Conservation (phyloP, 2,888 invertebrate species). For the Scaptomyza parva region DNA sequence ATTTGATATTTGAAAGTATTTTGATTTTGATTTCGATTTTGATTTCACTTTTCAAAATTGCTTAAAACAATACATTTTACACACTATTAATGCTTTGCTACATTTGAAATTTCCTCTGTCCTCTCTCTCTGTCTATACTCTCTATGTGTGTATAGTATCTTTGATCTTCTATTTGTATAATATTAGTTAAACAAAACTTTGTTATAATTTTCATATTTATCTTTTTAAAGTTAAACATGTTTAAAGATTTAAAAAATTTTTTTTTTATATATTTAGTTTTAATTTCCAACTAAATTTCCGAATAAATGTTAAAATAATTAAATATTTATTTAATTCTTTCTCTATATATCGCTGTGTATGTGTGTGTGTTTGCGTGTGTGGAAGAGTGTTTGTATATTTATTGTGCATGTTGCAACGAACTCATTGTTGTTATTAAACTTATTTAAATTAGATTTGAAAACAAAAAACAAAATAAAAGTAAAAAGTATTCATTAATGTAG, state of each 20-base stretch:
- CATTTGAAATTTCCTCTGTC: slow-evolving; percentile 16
- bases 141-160: slow-evolving; percentile 5
- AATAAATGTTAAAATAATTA: neutral
- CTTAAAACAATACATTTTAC: slow-evolving; percentile 4
- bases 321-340: neutral
- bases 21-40: too few species aligned
- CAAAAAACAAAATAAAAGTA: neutral
- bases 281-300: neutral
- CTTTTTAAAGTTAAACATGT: too few species aligned
- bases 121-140: neutral
- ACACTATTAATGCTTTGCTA: neutral
- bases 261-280: neutral
- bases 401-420: slow-evolving; percentile 82
- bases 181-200: slow-evolving; percentile 11
- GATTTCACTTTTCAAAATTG: neutral
- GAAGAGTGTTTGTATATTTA: slow-evolving; percentile 39
- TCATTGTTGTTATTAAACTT: slow-evolving; percentile 48
- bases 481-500: neutral
- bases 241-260: too few species aligned
- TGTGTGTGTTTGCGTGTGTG: slow-evolving; percentile 28
- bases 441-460: slow-evolving; percentile 30
- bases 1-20: slow-evolving; percentile 15
- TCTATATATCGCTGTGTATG: slow-evolving; percentile 17
- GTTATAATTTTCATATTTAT: neutral
- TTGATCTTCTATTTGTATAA: slow-evolving; percentile 30